phyloP scores from a whole-genome alignment of 2,797 vertebrate species.

The Bradypodion pumilum region DNA sequence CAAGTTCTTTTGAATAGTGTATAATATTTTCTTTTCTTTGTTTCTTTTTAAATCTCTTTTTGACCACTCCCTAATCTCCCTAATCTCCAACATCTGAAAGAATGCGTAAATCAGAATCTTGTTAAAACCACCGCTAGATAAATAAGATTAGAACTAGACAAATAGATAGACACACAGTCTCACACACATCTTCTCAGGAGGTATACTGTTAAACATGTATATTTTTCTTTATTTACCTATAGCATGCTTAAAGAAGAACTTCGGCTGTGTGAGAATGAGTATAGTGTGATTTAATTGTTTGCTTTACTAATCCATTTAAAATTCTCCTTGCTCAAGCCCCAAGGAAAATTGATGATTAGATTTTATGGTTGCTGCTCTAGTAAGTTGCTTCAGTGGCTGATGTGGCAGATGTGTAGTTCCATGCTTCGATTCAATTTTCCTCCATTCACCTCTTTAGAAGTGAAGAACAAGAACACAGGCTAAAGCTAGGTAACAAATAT shows the following conservation, averaged over 20 bases:
- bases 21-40: no score
- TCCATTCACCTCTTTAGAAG: background rate
- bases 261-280: constrained; percentile 34
- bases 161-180: background rate
- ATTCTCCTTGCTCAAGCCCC: constrained; percentile 10
- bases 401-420: constrained; percentile 8
- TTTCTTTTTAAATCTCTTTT: no score
- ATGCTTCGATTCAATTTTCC: background rate
- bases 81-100: background rate
- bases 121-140: background rate
- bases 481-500: background rate
- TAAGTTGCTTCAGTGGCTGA: background rate
- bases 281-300: constrained; percentile 25
- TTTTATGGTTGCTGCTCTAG: constrained; percentile 4
- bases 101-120: constrained; percentile 3
- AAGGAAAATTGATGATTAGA: constrained; percentile 30
- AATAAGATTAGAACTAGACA: background rate
- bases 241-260: constrained; percentile 14
- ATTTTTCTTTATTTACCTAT: constrained; percentile 20
- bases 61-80: background rate
- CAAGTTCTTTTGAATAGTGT: no score
- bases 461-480: background rate
- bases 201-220: background rate
- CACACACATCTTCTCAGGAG: background rate
- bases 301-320: constrained; percentile 19